Evolutionary conservation across 2,113 vertebrate genomes (phyloP), one percentile per base, ranked within the genome.

Genomic region (Myotis davidii): DNA sequence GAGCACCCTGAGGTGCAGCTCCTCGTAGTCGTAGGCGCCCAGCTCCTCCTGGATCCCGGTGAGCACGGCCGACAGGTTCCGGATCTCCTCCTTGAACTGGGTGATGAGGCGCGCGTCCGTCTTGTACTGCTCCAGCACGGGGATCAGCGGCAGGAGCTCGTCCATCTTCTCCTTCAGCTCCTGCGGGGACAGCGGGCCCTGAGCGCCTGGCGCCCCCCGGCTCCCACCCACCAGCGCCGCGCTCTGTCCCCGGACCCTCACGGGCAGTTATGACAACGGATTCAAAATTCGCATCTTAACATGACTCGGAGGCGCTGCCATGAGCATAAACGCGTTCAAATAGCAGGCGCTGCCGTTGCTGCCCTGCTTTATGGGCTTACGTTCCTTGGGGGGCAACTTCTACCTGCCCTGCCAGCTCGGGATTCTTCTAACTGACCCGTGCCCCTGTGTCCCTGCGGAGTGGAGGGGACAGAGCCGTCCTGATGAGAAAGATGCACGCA

Each of bases 121-220:
- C 98, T 99, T 99, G 98, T 99, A 99, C 98, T 99, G 99, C 97
- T 99, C 99, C 97, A 99, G 97, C 90, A 99, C 99, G 0, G 99
- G 99, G 95, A 99, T 99, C 98, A 99, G 95, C 32, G 99, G 99
- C 97, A 99, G 98, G 78, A 99, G 99, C 96, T 99, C 99, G 21
- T 99, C 99, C 99, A 99, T 99, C 96, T 99, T 99, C 97, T 99
- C 99, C 94, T 99, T 99, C 95, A 99, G 96, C 96, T 99, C 99
- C 99, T 99, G 97, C 95, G 96, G 94, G 97, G 96, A 94, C 70
- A 95, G 95, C 34, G 87, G 27, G 7, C 74, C 11, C 7, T 96
- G 95, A 97, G 73, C 90, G 70, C 29, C 88, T 95, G 91, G 96
- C 92, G 45, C 23, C 45, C 45, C 9, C 45, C 0, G 45, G 45